Evolutionary conservation across 2,797 vertebrate species (phyloP).

Genomic region (Ficedula albicollis): DNA sequence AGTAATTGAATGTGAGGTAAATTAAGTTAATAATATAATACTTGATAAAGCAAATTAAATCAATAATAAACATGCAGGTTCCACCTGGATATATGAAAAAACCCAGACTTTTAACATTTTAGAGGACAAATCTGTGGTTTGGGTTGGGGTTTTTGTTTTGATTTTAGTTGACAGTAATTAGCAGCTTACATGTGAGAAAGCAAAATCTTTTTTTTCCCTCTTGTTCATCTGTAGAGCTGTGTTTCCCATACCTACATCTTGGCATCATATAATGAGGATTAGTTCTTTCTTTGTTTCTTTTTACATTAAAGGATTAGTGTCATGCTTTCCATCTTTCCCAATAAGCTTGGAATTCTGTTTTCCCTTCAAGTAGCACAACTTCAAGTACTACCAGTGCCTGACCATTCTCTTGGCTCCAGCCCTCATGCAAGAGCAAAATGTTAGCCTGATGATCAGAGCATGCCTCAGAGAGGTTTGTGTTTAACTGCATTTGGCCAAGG

Average conservation of each 20-base stretch:
- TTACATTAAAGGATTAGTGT: not conserved
- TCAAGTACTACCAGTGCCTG: not conserved
- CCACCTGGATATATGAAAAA: not conserved
- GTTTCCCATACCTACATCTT: not conserved
- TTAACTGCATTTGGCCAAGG: not conserved
- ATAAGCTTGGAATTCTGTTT: not conserved
- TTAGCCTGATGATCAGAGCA: not conserved
- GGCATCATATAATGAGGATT: not conserved
- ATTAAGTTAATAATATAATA: not conserved
- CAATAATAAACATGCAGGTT: not conserved
- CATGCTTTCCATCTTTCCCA: not conserved
- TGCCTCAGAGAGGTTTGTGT: not conserved
- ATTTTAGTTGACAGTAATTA: not conserved
- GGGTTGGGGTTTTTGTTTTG: not conserved
- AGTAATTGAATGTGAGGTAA: not conserved
- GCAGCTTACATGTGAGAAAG: not conserved
- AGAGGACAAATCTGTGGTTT: not conserved
- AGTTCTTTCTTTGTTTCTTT: not conserved
- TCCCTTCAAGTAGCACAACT: not conserved
- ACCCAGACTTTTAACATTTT: not conserved
- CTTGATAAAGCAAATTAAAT: not conserved
- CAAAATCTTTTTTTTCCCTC: rapidly evolving
- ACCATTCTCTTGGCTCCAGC: not conserved
- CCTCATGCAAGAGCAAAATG: not conserved
- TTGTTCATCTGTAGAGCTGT: not conserved